Evolutionary conservation across 2,113 vertebrate species (phyloP).

Genomic region (Chauna torquata): DNA sequence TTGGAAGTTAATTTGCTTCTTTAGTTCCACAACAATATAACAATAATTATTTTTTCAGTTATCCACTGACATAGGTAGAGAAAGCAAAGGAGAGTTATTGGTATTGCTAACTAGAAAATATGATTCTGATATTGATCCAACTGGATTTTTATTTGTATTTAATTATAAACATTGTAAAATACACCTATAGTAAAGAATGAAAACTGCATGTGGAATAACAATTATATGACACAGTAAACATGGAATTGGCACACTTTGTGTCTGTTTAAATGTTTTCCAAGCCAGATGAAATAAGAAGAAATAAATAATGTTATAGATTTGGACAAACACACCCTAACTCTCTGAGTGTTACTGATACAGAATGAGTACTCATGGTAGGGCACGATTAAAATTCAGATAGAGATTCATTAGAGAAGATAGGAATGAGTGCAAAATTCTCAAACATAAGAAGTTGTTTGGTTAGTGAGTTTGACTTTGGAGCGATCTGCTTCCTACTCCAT

Average conservation of each 20-base stretch:
- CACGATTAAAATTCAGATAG: conserved; percentile 46
- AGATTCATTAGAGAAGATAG: background rate
- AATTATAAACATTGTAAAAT: background rate
- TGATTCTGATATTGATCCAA: background rate
- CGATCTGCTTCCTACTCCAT: background rate
- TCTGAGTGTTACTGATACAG: background rate
- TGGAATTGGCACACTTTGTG: background rate
- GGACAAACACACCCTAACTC: background rate
- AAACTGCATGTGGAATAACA: background rate
- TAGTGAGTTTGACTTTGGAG: background rate
- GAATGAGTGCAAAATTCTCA: background rate
- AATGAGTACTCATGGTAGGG: conserved; percentile 26
- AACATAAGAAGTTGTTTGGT: background rate
- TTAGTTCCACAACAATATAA: background rate
- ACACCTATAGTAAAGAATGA: background rate
- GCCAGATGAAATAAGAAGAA: background rate
- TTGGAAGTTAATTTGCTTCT: background rate
- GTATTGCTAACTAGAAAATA: background rate
- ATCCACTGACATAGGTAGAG: background rate
- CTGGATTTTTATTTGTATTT: background rate
- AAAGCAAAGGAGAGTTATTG: background rate
- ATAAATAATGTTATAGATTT: background rate
- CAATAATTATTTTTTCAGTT: background rate
- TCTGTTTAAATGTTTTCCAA: background rate
- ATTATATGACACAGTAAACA: background rate